These are phyloP conservation scores for Brachypterus glaber DNA, from an alignment of 2,888 invertebrate species.

Conservation along the genomic window DNA sequence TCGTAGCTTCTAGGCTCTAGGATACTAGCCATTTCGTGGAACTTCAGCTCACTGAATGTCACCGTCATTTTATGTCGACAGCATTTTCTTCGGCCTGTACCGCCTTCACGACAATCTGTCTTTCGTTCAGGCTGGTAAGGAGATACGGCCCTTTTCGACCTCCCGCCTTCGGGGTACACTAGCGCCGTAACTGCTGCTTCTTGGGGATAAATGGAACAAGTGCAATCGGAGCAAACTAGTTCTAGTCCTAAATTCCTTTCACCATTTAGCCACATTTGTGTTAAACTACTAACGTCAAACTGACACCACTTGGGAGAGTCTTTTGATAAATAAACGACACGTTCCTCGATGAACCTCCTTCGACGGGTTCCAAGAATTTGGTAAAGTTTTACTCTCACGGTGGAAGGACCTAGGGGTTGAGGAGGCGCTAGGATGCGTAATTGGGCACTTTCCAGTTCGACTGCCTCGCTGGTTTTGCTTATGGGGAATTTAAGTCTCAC, in stretches of 20 bases:
- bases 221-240: conserved; percentile 45
- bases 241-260: conserved; percentile 46
- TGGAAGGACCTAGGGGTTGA: conserved; percentile 19
- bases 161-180: conserved; percentile 31
- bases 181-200: conserved; percentile 33
- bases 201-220: conserved; percentile 32
- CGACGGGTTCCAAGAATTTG: conserved; percentile 38
- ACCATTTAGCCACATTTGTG: conserved; percentile 42
- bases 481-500: conserved; percentile 31
- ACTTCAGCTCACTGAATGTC: conserved; percentile 52
- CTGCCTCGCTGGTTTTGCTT: conserved; percentile 13
- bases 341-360: conserved; percentile 36
- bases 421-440: conserved; percentile 39
- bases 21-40: conserved; percentile 46
- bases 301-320: conserved; percentile 49
- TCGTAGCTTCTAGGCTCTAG: conserved; percentile 61
- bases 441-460: conserved; percentile 41
- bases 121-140: conserved; percentile 36
- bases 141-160: conserved; percentile 27
- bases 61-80: conserved; percentile 59
- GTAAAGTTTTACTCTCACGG: conserved; percentile 33
- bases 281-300: conserved; percentile 48
- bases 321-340: conserved; percentile 34
- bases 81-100: conserved; percentile 48
- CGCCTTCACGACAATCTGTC: conserved; percentile 46